Evolutionary conservation across 2,113 vertebrate species (phyloP).

Genomic region (Orthonyx spaldingii): DNA sequence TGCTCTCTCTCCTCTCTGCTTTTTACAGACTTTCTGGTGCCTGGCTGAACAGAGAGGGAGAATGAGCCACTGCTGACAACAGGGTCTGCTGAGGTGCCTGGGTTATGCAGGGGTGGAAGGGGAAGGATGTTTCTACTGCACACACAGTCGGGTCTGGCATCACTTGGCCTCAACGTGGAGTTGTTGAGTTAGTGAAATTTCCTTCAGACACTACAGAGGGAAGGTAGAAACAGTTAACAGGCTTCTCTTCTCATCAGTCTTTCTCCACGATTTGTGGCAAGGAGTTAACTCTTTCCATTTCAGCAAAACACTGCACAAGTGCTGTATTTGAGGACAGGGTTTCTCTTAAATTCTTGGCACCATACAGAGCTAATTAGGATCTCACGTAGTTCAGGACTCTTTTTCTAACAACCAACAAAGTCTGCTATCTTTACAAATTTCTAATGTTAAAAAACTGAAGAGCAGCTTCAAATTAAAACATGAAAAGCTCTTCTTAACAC

Average conservation of each 20-base stretch:
- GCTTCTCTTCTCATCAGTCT: background rate
- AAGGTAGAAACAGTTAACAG: background rate
- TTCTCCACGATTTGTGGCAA: background rate
- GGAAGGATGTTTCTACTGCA: background rate
- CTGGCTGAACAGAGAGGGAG: background rate
- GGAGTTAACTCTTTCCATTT: background rate
- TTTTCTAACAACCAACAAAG: background rate
- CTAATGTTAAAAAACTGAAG: background rate
- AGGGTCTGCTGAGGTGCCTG: background rate
- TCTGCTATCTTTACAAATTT: background rate
- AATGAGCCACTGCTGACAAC: background rate
- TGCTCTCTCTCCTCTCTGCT: background rate
- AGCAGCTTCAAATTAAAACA: background rate
- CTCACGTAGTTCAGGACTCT: background rate
- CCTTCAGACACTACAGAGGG: background rate
- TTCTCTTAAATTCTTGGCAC: background rate
- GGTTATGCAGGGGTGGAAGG: background rate
- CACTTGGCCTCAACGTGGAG: slow-evolving; percentile 28
- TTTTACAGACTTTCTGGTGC: background rate
- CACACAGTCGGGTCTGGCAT: background rate
- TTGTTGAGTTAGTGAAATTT: slow-evolving; percentile 58
- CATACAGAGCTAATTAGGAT: background rate
- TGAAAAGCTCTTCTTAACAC: background rate
- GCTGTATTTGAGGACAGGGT: background rate
- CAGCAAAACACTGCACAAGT: background rate